Percentiles rank a stretch among this genome's conserved stretches.
phyloP scores from a whole-genome alignment of 1,140 invertebrate species.

The Dinoponera quadriceps region DNA sequence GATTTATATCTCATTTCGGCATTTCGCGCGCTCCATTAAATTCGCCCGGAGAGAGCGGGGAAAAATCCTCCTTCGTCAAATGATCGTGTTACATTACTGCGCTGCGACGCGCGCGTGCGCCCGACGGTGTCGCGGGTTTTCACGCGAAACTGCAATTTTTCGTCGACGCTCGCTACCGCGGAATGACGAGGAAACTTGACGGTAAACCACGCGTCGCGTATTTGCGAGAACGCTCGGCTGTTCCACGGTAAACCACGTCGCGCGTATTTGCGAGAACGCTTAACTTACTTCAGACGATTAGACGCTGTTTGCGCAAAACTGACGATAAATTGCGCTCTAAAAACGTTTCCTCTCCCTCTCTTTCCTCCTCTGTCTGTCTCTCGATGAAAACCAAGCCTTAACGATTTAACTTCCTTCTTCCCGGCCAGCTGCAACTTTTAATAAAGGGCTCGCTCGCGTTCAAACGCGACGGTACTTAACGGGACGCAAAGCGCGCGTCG shows the following conservation, averaged over 20 bases:
- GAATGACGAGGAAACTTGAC: no score
- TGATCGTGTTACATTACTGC: slow-evolving; percentile 7
- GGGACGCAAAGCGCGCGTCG: background rate
- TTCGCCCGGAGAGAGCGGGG: background rate
- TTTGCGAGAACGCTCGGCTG: no score
- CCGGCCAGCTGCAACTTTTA: background rate
- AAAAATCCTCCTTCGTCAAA: slow-evolving; percentile 23
- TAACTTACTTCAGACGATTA: no score
- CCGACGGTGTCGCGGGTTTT: background rate
- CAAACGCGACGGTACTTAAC: background rate
- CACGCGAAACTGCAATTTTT: slow-evolving; percentile 4
- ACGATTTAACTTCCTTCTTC: no score
- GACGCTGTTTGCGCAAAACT: no score
- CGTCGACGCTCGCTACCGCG: background rate
- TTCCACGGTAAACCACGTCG: no score
- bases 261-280: no score
- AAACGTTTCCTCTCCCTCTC: no score
- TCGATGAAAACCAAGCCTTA: no score
- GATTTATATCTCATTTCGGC: slow-evolving; percentile 46
- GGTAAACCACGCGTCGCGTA: no score
- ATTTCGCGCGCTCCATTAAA: slow-evolving; percentile 33
- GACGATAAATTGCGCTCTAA: no score
- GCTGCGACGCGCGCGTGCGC: background rate
- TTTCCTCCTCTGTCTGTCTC: no score
- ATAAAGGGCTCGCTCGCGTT: background rate